phyloP scores from a whole-genome alignment of 1,140 invertebrate genomes.

The Bathynomus jamesi region DNA sequence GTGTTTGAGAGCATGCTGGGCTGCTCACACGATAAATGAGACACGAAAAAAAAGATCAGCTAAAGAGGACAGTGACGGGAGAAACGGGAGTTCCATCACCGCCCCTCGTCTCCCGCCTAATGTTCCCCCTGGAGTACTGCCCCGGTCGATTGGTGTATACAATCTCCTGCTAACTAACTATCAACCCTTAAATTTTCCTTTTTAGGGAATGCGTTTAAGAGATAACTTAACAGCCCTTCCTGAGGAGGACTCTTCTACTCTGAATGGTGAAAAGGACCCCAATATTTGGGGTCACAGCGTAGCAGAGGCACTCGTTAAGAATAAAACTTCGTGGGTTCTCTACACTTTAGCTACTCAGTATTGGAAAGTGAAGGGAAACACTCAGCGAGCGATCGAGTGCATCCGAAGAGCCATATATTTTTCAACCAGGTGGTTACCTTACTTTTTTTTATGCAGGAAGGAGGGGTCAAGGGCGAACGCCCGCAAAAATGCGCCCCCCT shows the following conservation, averaged over 20 bases:
- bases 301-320: slow-evolving; percentile 55
- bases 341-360: slow-evolving; percentile 76
- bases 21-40: too few relatives aligned
- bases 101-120: too few relatives aligned
- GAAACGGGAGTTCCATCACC: too few relatives aligned
- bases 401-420: slow-evolving; percentile 65
- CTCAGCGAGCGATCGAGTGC: slow-evolving; percentile 71
- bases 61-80: too few relatives aligned
- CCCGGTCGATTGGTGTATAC: too few relatives aligned
- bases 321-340: slow-evolving; percentile 72
- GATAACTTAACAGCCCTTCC: slow-evolving; percentile 54
- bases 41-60: too few relatives aligned
- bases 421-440: slow-evolving; percentile 56
- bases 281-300: slow-evolving; percentile 60
- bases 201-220: slow-evolving; percentile 52
- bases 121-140: too few relatives aligned
- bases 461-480: too few relatives aligned
- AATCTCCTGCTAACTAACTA: too few relatives aligned
- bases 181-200: too few relatives aligned
- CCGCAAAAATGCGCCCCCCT: too few relatives aligned
- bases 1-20: too few relatives aligned
- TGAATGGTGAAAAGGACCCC: slow-evolving; percentile 54
- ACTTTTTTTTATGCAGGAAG: not conserved
- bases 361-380: slow-evolving; percentile 72
- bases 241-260: slow-evolving; percentile 57